Percentiles rank a stretch among this genome's conserved stretches.
Conservation (phyloP, 2,888 invertebrate species). For the Luperina testacea region DNA sequence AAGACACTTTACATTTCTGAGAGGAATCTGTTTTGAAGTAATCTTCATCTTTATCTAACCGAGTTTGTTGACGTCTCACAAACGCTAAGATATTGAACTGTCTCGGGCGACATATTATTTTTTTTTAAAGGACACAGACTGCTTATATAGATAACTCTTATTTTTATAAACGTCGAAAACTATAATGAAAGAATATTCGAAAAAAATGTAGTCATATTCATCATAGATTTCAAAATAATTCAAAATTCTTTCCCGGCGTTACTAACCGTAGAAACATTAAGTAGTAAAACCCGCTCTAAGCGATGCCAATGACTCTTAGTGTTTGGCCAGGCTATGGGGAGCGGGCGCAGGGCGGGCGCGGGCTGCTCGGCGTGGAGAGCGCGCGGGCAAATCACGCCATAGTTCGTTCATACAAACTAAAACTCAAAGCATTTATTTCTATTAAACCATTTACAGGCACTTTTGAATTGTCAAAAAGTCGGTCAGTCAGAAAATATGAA, state of each 20-base stretch:
- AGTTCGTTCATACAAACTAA: too few species aligned
- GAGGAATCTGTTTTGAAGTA: constrained; percentile 49
- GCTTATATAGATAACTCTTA: not conserved
- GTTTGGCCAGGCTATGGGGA: too few species aligned
- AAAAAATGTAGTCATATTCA: not conserved
- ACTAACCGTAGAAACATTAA: not conserved
- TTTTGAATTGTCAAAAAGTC: too few species aligned
- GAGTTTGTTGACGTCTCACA: constrained; percentile 48
- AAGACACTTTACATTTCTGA: constrained; percentile 37
- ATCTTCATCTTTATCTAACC: constrained; percentile 42
- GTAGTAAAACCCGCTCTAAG: not conserved
- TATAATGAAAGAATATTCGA: not conserved
- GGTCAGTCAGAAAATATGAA: too few species aligned
- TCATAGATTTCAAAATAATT: not conserved
- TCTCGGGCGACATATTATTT: not conserved
- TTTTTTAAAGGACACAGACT: not conserved
- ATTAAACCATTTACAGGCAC: too few species aligned
- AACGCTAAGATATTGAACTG: constrained; percentile 42
- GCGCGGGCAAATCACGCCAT: too few species aligned
- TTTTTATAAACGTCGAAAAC: constrained; percentile 10
- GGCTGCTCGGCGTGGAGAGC: too few species aligned
- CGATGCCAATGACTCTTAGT: constrained; percentile 9
- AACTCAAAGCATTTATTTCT: too few species aligned
- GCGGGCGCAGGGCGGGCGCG: too few species aligned
- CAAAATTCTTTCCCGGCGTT: not conserved